Conservation (phyloP, 1,140 invertebrate species). For the Zaprionus inermis region DNA sequence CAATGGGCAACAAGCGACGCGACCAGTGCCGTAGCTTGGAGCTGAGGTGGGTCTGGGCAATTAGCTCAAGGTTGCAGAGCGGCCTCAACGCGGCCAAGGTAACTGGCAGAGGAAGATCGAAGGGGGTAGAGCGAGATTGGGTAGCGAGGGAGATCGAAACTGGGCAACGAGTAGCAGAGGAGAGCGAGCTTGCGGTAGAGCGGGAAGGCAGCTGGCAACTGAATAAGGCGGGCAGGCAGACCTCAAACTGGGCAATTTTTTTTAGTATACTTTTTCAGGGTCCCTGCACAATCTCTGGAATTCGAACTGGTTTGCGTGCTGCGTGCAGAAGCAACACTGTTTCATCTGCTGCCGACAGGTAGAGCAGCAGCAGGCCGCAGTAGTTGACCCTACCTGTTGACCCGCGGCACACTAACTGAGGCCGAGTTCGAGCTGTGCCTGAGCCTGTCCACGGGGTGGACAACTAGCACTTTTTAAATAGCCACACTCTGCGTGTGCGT, state of each 20-base stretch:
- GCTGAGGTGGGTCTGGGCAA: slow-evolving; percentile 8
- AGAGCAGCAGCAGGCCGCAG: not conserved
- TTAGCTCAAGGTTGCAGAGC: slow-evolving; percentile 29
- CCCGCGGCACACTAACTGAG: not conserved
- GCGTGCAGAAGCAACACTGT: slow-evolving; percentile 8
- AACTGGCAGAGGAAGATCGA: not conserved
- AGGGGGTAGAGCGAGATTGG: not conserved
- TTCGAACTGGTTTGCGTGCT: slow-evolving; percentile 25
- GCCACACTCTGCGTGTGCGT: slow-evolving; percentile 19
- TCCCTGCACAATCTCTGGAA: slow-evolving; percentile 16
- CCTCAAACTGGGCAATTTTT: not conserved
- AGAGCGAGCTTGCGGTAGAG: not conserved
- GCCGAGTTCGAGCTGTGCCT: not conserved
- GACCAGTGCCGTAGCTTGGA: not conserved
- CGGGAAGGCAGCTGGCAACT: not conserved
- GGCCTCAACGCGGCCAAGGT: slow-evolving; percentile 31
- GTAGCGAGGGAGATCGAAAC: not conserved
- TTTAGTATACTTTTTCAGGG: not conserved
- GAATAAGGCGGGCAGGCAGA: not conserved
- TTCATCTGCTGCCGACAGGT: slow-evolving; percentile 29
- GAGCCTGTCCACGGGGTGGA: slow-evolving; percentile 10
- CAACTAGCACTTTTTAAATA: slow-evolving; percentile 25
- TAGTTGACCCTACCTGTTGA: slow-evolving; percentile 11
- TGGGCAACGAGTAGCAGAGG: too few species aligned
- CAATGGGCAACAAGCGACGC: not conserved